A percentile compares a stretch with the other conserved stretches of the same genome.
Conservation (phyloP, 2,797 vertebrate genomes). For the Sebastes oblongus region DNA sequence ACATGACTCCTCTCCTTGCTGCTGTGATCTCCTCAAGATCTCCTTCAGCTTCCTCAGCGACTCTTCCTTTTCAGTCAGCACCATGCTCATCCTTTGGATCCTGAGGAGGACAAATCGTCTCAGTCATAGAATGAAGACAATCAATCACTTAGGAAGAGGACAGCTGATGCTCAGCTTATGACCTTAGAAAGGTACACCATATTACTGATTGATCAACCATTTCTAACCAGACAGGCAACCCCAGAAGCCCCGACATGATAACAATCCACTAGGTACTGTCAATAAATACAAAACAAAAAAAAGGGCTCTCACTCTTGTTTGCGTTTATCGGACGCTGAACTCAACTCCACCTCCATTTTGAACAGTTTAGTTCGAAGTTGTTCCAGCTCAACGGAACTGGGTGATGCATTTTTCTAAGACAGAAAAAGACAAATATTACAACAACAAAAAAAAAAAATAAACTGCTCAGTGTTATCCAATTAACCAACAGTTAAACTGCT, state of each 20-base stretch:
- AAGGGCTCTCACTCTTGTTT: conserved; percentile 82
- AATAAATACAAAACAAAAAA: not conserved
- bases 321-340: conserved; percentile 75
- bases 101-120: conserved; percentile 43
- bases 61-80: conserved; percentile 82
- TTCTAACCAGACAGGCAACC: not conserved
- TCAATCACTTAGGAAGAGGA: not conserved
- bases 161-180: not conserved
- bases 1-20: conserved; percentile 85
- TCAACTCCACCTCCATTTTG: conserved; percentile 84
- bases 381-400: conserved; percentile 83
- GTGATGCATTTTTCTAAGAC: conserved; percentile 69
- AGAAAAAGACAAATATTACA: not conserved
- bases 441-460: too few relatives aligned
- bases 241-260: not conserved
- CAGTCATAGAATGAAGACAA: not conserved
- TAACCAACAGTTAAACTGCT: not conserved
- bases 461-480: not conserved
- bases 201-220: not conserved
- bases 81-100: conserved; percentile 76
- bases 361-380: conserved; percentile 82
- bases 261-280: not conserved
- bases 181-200: not conserved
- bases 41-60: conserved; percentile 85
- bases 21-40: conserved; percentile 82